Evolutionary conservation across 2,888 invertebrate genomes (phyloP).

Genomic region (Tenthredo distinguenda): DNA sequence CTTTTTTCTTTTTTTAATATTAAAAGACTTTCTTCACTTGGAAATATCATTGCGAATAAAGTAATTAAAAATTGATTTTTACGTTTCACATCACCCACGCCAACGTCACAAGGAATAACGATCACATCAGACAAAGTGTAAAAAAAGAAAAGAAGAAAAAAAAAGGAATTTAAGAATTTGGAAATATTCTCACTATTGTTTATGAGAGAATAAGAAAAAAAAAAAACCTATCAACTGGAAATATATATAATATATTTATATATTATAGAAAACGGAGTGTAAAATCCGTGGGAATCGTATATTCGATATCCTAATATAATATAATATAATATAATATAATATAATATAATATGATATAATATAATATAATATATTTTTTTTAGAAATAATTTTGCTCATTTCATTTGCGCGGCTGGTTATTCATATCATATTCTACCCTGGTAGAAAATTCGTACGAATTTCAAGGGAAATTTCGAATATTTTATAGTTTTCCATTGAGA

Average conservation of each 20-base stretch:
- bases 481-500: no score
- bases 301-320: neutral
- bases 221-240: neutral
- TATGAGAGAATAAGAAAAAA: neutral
- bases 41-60: constrained; percentile 7
- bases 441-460: no score
- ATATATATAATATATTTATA: neutral
- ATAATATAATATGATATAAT: neutral
- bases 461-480: no score
- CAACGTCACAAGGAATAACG: neutral
- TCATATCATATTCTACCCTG: neutral
- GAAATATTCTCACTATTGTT: neutral
- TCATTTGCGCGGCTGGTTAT: neutral
- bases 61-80: neutral
- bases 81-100: neutral
- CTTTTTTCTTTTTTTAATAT: neutral
- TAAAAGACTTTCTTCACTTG: neutral
- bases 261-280: neutral
- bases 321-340: neutral
- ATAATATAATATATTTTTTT: neutral
- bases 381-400: neutral
- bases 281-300: neutral
- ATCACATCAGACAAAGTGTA: neutral
- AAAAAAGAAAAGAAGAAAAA: neutral
- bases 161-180: neutral